phyloP scores from a whole-genome alignment of 2,113 vertebrate genomes.

The Tachysurus vachellii region DNA sequence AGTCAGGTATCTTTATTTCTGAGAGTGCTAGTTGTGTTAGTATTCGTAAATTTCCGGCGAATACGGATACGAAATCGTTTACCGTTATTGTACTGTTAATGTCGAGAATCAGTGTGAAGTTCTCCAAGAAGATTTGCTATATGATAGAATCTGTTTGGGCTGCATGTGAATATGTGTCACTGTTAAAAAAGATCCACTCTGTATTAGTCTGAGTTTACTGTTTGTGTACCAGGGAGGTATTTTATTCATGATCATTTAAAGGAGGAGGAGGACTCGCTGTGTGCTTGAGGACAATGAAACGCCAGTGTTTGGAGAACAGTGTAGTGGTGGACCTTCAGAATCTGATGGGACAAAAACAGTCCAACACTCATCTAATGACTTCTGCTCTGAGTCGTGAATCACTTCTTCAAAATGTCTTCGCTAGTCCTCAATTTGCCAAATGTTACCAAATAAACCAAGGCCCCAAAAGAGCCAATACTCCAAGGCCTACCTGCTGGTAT shows the following conservation, averaged over 20 bases:
- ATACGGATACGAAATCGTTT: not conserved
- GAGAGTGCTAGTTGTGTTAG: not conserved
- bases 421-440: conserved; percentile 70
- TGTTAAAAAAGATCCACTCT: not conserved
- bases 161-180: not conserved
- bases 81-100: not conserved
- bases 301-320: conserved; percentile 29
- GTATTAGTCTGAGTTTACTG: not conserved
- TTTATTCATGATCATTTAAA: conserved; percentile 25
- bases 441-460: conserved; percentile 66
- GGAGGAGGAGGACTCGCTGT: not conserved
- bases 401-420: conserved; percentile 50
- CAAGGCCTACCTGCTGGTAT: conserved; percentile 68
- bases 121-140: not conserved
- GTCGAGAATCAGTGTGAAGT: not conserved
- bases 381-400: conserved; percentile 38
- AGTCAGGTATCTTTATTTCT: not conserved
- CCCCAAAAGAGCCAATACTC: conserved; percentile 74
- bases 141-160: not conserved
- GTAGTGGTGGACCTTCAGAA: conserved; percentile 35
- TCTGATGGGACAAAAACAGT: conserved; percentile 43
- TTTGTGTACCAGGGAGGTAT: not conserved
- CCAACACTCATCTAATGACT: conserved; percentile 50
- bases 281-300: not conserved
- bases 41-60: too few relatives aligned